A percentile compares a stretch with the other conserved stretches of the same genome.
These are phyloP conservation scores for Centropus unirufus DNA, from an alignment of 2,113 vertebrate species.

Conservation along the genomic window DNA sequence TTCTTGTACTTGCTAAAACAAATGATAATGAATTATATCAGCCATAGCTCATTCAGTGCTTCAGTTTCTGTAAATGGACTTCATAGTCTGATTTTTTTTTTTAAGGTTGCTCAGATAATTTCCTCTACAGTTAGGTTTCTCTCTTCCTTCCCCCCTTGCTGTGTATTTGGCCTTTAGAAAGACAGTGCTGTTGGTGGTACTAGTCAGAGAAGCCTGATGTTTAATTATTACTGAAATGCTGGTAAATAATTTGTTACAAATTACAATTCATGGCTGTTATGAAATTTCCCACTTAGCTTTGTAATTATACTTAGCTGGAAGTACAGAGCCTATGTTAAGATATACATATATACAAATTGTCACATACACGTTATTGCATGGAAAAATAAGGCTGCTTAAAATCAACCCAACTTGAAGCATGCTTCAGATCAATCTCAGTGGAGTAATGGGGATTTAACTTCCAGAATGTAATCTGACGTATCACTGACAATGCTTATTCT, in stretches of 20 bases:
- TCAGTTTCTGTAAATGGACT: not conserved
- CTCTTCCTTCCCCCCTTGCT: not conserved
- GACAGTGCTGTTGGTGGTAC: not conserved
- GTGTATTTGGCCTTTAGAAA: not conserved
- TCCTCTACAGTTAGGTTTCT: not conserved
- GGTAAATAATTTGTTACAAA: not conserved
- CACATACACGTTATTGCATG: not conserved
- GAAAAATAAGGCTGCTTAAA: not conserved
- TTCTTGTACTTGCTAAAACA: not conserved
- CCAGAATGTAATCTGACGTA: not conserved
- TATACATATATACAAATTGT: not conserved
- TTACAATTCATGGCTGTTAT: not conserved
- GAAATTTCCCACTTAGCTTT: not conserved
- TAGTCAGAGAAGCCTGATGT: not conserved
- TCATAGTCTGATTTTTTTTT: not conserved
- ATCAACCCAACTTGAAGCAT: not conserved
- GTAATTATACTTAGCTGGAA: not conserved
- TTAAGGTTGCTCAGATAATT: not conserved
- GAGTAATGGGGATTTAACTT: not conserved
- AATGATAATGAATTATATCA: not conserved
- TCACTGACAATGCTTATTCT: not conserved
- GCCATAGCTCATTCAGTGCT: not conserved
- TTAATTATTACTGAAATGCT: not conserved
- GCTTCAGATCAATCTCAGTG: not conserved
- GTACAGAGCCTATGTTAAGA: rapidly evolving